Percentiles rank a stretch among this genome's conserved stretches.
Conservation (phyloP, 2,113 vertebrate genomes). For the Geococcyx californianus region DNA sequence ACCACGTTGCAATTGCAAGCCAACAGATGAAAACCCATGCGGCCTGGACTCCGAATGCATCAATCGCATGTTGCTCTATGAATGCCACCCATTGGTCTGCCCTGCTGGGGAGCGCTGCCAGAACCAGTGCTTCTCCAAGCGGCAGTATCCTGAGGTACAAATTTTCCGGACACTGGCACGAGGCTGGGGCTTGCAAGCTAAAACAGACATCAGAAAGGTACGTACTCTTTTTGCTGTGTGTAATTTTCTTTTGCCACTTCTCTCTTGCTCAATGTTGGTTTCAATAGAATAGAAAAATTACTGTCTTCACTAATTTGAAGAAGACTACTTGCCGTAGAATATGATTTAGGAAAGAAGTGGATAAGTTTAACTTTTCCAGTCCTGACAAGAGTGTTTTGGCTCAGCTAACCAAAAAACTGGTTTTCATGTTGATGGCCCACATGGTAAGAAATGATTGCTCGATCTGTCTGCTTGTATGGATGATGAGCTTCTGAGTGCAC, state of each 20-base stretch:
- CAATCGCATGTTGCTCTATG: conserved; percentile 97
- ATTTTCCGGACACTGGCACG: conserved; percentile 93
- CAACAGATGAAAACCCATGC: conserved; percentile 91
- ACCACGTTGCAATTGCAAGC: conserved; percentile 96
- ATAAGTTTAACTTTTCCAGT: neutral
- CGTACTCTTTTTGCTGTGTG: accelerated
- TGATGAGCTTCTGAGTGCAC: neutral
- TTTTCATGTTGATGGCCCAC: neutral
- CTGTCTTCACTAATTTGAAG: neutral
- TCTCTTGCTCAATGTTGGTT: neutral
- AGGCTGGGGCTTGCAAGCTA: conserved; percentile 95
- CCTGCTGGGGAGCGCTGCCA: conserved; percentile 89
- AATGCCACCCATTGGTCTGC: conserved; percentile 94
- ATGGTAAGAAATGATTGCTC: neutral
- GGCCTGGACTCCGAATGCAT: conserved; percentile 96
- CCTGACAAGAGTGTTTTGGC: neutral
- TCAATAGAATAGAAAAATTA: neutral
- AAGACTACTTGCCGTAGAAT: neutral
- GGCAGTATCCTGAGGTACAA: conserved; percentile 94
- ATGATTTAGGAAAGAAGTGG: neutral
- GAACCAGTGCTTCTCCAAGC: conserved; percentile 95
- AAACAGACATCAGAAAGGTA: conserved; percentile 96
- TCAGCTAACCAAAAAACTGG: neutral
- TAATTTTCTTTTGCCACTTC: accelerated
- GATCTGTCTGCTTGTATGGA: neutral